Conservation (phyloP, 1,140 invertebrate genomes). For the Drosophila ananassae region DNA sequence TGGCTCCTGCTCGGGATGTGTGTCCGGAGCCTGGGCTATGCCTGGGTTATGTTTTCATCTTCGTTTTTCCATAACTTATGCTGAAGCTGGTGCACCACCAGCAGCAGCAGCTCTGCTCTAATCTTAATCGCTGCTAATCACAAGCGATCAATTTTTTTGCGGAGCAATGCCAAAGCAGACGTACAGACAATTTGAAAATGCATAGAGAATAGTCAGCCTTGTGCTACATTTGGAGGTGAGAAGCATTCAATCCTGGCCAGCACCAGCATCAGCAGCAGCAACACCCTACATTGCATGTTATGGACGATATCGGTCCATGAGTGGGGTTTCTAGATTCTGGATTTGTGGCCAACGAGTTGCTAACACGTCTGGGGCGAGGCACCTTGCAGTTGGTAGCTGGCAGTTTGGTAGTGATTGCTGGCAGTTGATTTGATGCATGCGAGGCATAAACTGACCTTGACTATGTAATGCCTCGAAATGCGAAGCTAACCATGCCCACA, state of each 20-base stretch:
- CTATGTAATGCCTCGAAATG: conserved; percentile 55
- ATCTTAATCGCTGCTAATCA: conserved; percentile 81
- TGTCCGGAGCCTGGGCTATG: conserved; percentile 10
- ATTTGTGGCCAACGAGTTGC: conserved; percentile 55
- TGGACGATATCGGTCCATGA: neutral
- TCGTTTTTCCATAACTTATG: conserved; percentile 19
- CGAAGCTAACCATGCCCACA: conserved; percentile 66
- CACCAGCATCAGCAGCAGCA: conserved; percentile 8
- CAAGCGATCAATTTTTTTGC: conserved; percentile 73
- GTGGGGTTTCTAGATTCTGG: conserved; percentile 5
- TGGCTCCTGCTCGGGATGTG: conserved; percentile 11
- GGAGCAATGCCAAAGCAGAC: conserved; percentile 59
- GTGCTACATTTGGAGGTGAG: conserved; percentile 75
- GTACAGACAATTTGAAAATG: conserved; percentile 72
- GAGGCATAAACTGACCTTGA: conserved; percentile 72
- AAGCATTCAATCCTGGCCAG: conserved; percentile 69
- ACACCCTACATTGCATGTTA: conserved; percentile 52
- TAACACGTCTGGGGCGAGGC: conserved; percentile 76
- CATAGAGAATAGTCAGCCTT: conserved; percentile 44
- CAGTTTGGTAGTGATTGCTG: conserved; percentile 50
- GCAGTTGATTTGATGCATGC: conserved; percentile 76
- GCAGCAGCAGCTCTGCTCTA: conserved; percentile 46
- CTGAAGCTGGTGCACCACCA: conserved; percentile 4
- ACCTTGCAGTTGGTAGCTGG: conserved; percentile 61
- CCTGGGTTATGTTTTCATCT: conserved; percentile 50